Evolutionary conservation across 2,113 vertebrate genomes (phyloP).

Genomic region (Smithornis capensis): DNA sequence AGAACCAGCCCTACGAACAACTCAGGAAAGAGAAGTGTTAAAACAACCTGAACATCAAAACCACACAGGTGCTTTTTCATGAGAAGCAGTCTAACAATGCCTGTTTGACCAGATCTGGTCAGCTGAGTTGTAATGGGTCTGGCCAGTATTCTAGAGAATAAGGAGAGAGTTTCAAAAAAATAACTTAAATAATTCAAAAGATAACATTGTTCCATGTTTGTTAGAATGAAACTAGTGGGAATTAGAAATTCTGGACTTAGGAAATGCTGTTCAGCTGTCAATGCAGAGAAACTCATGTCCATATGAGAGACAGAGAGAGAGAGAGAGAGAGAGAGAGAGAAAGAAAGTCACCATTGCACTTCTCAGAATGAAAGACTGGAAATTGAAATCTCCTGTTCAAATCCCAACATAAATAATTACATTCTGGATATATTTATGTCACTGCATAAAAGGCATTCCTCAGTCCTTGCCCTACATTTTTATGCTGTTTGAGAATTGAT

Average conservation of each 20-base stretch:
- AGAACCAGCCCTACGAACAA: fast-evolving
- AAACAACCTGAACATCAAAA: not conserved
- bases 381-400: not conserved
- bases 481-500: not conserved
- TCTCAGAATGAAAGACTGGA: not conserved
- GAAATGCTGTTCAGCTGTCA: not conserved
- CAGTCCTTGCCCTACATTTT: not conserved
- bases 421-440: not conserved
- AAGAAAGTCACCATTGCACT: not conserved
- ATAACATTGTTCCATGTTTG: not conserved
- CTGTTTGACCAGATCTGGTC: not conserved
- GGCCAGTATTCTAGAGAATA: not conserved
- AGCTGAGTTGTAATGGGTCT: not conserved
- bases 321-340: too few species aligned
- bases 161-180: not conserved
- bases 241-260: not conserved
- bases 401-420: not conserved
- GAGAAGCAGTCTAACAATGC: not conserved
- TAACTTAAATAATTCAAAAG: not conserved
- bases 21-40: not conserved
- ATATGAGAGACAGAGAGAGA: not conserved
- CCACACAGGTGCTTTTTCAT: fast-evolving
- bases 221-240: not conserved
- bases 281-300: not conserved
- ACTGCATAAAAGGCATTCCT: not conserved